Evolutionary conservation across 2,113 vertebrate species (phyloP).

Genomic region (Gallinago media): DNA sequence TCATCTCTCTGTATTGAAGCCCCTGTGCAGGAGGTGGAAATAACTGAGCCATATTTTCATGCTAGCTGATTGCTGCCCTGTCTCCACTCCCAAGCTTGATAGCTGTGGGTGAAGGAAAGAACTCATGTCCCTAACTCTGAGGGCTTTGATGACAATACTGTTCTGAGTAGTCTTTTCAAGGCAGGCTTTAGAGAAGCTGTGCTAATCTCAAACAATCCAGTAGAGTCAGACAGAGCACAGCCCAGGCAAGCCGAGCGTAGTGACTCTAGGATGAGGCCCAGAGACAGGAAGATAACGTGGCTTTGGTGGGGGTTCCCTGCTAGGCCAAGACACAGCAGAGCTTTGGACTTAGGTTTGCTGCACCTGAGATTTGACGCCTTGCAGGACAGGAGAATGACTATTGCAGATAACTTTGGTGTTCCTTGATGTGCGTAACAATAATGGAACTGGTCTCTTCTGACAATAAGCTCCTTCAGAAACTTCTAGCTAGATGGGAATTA

Average conservation of each 20-base stretch:
- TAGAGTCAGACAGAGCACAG: neutral
- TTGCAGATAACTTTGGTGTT: neutral
- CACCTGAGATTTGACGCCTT: neutral
- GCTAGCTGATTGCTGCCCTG: neutral
- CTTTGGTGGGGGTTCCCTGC: neutral
- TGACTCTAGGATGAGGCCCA: neutral
- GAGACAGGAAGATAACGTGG: neutral
- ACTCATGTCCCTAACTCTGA: neutral
- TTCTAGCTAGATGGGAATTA: neutral
- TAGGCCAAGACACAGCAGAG: neutral
- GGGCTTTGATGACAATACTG: neutral
- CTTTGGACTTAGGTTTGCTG: neutral
- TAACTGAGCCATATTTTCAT: neutral
- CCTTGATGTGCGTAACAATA: rapidly evolving
- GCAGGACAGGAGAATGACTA: neutral
- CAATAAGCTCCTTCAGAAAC: neutral
- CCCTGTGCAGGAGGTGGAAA: neutral
- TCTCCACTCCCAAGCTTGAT: neutral
- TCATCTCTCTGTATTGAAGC: neutral
- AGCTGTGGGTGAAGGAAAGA: neutral
- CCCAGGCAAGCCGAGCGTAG: neutral
- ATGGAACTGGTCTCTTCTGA: neutral
- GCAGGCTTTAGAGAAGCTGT: neutral
- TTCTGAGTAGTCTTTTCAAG: neutral
- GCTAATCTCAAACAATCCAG: neutral